phyloP scores from a whole-genome alignment of 2,888 invertebrate species.

The Harpagoxenus sublaevis region DNA sequence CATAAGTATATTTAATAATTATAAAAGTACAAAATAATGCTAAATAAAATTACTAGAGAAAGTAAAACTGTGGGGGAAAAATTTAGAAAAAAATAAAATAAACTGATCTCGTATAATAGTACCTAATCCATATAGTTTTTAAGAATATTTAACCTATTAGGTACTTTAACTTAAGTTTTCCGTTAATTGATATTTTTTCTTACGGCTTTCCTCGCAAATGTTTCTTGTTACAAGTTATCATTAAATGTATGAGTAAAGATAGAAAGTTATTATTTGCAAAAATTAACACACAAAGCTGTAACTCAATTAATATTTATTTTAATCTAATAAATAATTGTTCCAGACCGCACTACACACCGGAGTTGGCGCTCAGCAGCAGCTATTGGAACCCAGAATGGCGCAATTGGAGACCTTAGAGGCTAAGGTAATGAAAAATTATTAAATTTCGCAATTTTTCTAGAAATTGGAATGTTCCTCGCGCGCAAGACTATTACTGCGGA shows the following conservation, averaged over 20 bases:
- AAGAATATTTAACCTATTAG: not conserved
- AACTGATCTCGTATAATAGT: not conserved
- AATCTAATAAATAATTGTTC: slow-evolving; percentile 62
- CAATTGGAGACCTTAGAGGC: slow-evolving; percentile 93
- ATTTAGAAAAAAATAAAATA: not conserved
- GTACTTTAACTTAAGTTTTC: not conserved
- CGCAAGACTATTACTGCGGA: not conserved
- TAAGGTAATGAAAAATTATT: slow-evolving; percentile 87
- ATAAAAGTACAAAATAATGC: not conserved
- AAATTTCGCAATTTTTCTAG: not conserved
- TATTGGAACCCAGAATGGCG: slow-evolving; percentile 89
- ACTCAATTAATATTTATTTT: not conserved
- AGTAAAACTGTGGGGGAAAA: not conserved
- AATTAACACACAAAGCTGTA: not conserved
- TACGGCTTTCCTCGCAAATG: no score
- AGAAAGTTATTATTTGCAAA: not conserved
- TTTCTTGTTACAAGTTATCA: not conserved
- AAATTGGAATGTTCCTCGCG: not conserved
- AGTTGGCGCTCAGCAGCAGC: slow-evolving; percentile 76
- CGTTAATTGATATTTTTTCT: not conserved
- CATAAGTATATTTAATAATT: not conserved
- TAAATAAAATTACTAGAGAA: not conserved
- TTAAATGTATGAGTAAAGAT: not conserved
- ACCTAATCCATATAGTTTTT: not conserved
- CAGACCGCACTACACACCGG: slow-evolving; percentile 83